These are phyloP conservation scores for Acrocephalus scirpaceus DNA, from an alignment of 2,797 vertebrate genomes.

Conservation along the genomic window DNA sequence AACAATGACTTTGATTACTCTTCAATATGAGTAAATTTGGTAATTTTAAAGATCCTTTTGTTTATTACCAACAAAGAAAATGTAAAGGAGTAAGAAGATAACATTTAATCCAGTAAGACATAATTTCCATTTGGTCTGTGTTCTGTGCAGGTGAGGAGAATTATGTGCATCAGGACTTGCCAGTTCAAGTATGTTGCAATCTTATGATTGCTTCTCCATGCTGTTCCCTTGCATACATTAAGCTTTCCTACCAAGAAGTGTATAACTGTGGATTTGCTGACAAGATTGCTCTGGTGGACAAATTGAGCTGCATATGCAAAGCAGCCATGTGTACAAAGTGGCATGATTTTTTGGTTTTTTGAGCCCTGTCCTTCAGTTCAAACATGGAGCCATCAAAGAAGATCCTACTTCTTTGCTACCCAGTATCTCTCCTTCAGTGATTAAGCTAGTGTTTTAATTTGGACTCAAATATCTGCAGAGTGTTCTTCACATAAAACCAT, in stretches of 20 bases:
- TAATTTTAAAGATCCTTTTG: not conserved
- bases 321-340: not conserved
- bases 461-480: not conserved
- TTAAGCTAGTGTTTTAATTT: not conserved
- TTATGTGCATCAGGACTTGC: not conserved
- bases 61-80: not conserved
- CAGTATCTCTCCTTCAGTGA: not conserved
- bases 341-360: fast-evolving
- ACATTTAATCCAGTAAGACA: not conserved
- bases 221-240: not conserved
- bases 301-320: not conserved
- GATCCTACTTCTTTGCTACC: not conserved
- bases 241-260: not conserved
- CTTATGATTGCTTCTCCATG: not conserved
- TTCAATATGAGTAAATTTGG: not conserved
- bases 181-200: not conserved
- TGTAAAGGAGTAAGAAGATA: not conserved
- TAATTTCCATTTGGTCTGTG: not conserved
- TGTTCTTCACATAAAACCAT: not conserved
- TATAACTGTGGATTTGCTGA: not conserved
- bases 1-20: not conserved
- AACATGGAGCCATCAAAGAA: not conserved
- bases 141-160: not conserved
- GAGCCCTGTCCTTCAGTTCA: not conserved
- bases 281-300: not conserved